Evolutionary conservation across 2,888 invertebrate species (phyloP).

Genomic region (Escarpia spicata): DNA sequence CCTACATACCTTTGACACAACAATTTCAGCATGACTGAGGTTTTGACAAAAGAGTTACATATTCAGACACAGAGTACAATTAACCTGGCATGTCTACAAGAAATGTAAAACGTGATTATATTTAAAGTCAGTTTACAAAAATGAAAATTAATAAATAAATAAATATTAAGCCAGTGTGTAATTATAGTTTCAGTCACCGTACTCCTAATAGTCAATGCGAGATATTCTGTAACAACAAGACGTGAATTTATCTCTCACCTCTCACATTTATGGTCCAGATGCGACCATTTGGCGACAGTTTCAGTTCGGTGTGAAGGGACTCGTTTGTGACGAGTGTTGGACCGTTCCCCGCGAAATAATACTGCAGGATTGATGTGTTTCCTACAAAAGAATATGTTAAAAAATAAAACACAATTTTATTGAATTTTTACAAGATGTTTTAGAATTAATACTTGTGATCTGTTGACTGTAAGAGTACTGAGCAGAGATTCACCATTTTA

Average conservation of each 20-base stretch:
- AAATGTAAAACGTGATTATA: no score
- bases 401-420: neutral
- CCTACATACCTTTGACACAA: no score
- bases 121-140: no score
- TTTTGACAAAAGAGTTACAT: no score
- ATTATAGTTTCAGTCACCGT: neutral
- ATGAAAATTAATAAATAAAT: no score
- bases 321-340: constrained; percentile 38
- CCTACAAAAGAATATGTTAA: constrained; percentile 46
- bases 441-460: neutral
- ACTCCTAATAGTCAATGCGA: neutral
- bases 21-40: no score
- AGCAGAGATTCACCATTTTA: neutral
- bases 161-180: neutral
- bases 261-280: constrained; percentile 43
- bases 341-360: constrained; percentile 42
- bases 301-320: constrained; percentile 36
- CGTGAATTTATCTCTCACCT: constrained; percentile 32
- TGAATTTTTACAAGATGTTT: neutral
- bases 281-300: constrained; percentile 30
- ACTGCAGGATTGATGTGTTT: constrained; percentile 55
- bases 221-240: neutral
- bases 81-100: no score
- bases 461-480: neutral
- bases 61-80: no score